phyloP scores from a whole-genome alignment of 1,140 invertebrate genomes.

The Drosophila nigromelanica region DNA sequence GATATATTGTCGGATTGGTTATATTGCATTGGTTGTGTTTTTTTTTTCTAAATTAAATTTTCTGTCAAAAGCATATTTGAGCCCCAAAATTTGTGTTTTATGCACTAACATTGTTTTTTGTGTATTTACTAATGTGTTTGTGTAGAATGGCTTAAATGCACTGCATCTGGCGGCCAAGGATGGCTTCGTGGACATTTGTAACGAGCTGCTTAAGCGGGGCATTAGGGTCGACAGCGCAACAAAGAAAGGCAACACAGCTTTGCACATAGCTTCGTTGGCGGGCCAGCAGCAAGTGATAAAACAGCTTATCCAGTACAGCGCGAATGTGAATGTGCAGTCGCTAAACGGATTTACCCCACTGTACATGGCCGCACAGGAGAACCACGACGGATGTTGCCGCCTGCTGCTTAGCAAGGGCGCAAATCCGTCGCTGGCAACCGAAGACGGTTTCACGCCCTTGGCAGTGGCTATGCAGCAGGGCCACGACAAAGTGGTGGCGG shows the following conservation, averaged over 20 bases:
- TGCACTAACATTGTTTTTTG: too few species aligned
- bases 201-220: constrained; percentile 94
- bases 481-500: constrained; percentile 98
- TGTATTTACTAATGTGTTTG: neutral
- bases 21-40: too few species aligned
- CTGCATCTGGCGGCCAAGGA: constrained; percentile 99
- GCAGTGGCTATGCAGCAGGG: constrained; percentile 99
- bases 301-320: constrained; percentile 94
- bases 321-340: constrained; percentile 98
- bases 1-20: too few species aligned
- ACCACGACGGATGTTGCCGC: constrained; percentile 97
- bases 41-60: too few species aligned
- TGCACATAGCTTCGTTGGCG: constrained; percentile 99
- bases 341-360: constrained; percentile 99
- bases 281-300: constrained; percentile 98
- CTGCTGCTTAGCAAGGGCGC: constrained; percentile 96
- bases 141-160: constrained; percentile 98
- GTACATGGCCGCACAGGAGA: constrained; percentile 99
- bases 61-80: too few species aligned
- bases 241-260: constrained; percentile 99
- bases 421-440: constrained; percentile 97
- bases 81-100: too few species aligned
- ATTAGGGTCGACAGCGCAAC: constrained; percentile 98
- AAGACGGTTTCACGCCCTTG: constrained; percentile 99
- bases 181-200: constrained; percentile 97